A percentile compares a stretch with the other conserved stretches of the same genome.
These are phyloP conservation scores for Brachypalpus laphriformis DNA, from an alignment of 2,888 invertebrate genomes.

Conservation along the genomic window DNA sequence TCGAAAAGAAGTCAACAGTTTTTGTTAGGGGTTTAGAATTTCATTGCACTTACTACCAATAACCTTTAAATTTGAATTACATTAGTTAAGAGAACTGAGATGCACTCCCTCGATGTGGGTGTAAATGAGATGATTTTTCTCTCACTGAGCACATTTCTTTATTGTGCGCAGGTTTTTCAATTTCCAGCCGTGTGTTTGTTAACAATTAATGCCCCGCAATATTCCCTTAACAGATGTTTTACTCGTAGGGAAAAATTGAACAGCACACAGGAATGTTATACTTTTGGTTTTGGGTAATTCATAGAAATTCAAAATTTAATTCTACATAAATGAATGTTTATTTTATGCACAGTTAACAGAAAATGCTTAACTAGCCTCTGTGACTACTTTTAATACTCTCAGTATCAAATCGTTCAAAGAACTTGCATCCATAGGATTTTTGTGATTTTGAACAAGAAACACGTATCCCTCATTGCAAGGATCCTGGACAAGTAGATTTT, in stretches of 20 bases:
- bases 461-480: slow-evolving; percentile 62
- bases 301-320: background rate
- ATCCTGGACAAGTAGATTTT: slow-evolving; percentile 16
- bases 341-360: background rate
- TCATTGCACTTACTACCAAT: slow-evolving; percentile 47
- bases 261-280: slow-evolving; percentile 28
- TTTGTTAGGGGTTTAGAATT: slow-evolving; percentile 28
- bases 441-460: slow-evolving; percentile 55
- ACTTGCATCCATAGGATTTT: slow-evolving; percentile 34
- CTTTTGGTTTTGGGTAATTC: background rate
- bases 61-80: slow-evolving; percentile 39
- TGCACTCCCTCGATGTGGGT: slow-evolving; percentile 1
- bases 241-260: background rate
- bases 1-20: slow-evolving; percentile 21
- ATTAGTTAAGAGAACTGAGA: slow-evolving; percentile 4
- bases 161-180: slow-evolving; percentile 21
- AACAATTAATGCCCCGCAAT: slow-evolving; percentile 43
- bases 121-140: background rate
- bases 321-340: background rate
- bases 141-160: background rate
- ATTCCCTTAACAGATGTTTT: slow-evolving; percentile 23
- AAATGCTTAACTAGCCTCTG: background rate
- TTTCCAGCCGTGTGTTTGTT: slow-evolving; percentile 34
- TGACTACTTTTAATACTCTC: slow-evolving; percentile 62
- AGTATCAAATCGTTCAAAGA: slow-evolving; percentile 53